These are phyloP conservation scores for Hiodon tergisus DNA, from an alignment of 2,113 vertebrate species.

Conservation along the genomic window DNA sequence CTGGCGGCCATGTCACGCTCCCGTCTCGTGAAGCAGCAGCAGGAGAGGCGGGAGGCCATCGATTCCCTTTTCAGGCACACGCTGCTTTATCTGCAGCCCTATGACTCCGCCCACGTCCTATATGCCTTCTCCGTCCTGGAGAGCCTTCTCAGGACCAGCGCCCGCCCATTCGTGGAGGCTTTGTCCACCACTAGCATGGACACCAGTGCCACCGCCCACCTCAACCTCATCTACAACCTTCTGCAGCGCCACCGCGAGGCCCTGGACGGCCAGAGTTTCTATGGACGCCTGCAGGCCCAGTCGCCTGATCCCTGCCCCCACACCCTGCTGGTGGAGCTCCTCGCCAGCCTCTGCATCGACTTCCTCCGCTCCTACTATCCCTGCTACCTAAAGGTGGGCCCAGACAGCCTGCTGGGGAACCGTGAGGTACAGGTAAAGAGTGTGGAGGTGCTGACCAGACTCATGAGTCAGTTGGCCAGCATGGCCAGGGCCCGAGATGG, in stretches of 20 bases:
- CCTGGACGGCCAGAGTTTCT: slow-evolving; percentile 80
- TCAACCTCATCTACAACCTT: slow-evolving; percentile 90
- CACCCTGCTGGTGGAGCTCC: slow-evolving; percentile 79
- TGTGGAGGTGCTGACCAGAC: slow-evolving; percentile 78
- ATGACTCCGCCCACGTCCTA: slow-evolving; percentile 76
- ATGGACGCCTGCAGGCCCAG: slow-evolving; percentile 71
- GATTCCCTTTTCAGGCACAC: slow-evolving; percentile 83
- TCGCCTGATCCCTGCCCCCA: slow-evolving; percentile 66
- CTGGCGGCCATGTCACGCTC: slow-evolving; percentile 73
- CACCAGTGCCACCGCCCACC: slow-evolving; percentile 81
- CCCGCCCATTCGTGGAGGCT: slow-evolving; percentile 80
- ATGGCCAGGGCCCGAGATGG: slow-evolving; percentile 59
- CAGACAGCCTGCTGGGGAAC: slow-evolving; percentile 80
- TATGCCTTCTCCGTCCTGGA: slow-evolving; percentile 84
- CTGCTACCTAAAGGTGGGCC: slow-evolving; percentile 68
- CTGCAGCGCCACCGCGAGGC: slow-evolving; percentile 88
- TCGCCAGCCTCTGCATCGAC: slow-evolving; percentile 81
- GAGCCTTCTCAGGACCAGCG: slow-evolving; percentile 81
- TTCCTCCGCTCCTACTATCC: slow-evolving; percentile 90
- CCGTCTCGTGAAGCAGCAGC: slow-evolving; percentile 72
- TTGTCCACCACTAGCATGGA: slow-evolving; percentile 78
- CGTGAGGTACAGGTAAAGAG: slow-evolving; percentile 92
- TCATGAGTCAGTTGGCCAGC: slow-evolving; percentile 69
- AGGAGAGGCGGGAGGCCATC: slow-evolving; percentile 71
- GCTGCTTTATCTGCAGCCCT: slow-evolving; percentile 78